Evolutionary conservation across 1,140 invertebrate species (phyloP).

Genomic region (Pemphigus obesinymphae): DNA sequence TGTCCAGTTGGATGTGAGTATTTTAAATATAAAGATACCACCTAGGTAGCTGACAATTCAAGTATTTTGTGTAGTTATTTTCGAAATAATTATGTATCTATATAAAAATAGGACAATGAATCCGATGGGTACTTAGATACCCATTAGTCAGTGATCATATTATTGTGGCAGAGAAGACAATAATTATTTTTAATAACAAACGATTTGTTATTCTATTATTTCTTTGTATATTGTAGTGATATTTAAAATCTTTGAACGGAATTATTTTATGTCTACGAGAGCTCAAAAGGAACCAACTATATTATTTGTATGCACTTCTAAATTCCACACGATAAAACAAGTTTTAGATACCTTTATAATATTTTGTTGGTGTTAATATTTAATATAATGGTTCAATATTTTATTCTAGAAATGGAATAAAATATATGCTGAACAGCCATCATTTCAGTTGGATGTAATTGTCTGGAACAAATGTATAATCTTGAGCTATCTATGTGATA

Average conservation of each 20-base stretch:
- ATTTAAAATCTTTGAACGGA: background rate
- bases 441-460: background rate
- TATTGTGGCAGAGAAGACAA: too few species aligned
- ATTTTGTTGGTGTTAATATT: background rate
- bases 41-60: too few species aligned
- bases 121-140: too few species aligned
- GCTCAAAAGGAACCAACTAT: background rate
- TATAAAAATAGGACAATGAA: too few species aligned
- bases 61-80: too few species aligned
- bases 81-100: too few species aligned
- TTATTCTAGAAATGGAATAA: background rate
- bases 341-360: background rate
- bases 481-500: background rate
- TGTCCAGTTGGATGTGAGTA: too few species aligned
- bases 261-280: background rate
- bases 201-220: too few species aligned
- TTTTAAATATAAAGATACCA: too few species aligned
- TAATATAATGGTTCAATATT: background rate
- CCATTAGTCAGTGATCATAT: too few species aligned
- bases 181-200: too few species aligned
- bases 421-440: background rate
- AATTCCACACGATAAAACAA: background rate
- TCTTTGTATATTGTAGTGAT: too few species aligned
- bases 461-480: slow-evolving; percentile 9
- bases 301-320: background rate